Base-by-base conservation (phyloP, 2,888 invertebrate species). In the Synanthedon andrenaeformis region DNA sequence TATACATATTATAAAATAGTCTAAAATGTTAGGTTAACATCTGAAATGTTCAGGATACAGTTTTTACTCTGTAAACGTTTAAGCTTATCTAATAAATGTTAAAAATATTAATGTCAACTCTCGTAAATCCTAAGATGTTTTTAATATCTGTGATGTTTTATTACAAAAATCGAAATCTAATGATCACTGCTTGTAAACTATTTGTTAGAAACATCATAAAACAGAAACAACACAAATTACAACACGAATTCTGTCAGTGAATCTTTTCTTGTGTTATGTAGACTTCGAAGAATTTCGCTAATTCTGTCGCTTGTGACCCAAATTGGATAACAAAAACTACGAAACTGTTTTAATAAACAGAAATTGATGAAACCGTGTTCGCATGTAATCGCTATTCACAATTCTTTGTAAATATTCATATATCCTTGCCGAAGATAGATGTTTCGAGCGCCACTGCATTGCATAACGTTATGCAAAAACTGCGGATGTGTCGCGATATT, bases 401-500 rank as follows among this genome's bases (percentile, higher is more conserved):
- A 54, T 58, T 56, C 17, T 17, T 57, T 45, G 23, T 53, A 52
- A 58, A 58, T 57, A 57, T 56, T 60, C 57, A 60, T 55, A 51
- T 53, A 56, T 53, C 57, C 54, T 51, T 54, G 54, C 56, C 54
- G 45, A 13, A n/a, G 13, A 14, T 13, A 52, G 51, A 53, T 55
- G 54, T 54, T 14, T 48, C 35, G 51, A 51, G 55, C 49, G 53
- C 50, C 51, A 35, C 8, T 10, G 54, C 55, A 49, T 62, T 61
- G 55, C 55, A 59, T 64, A 64, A 59, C 56, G 52, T 53, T 41
- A 42, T 52, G 56, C 55, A 56, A 57, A 58, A 57, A 55, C 50
- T 55, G 52, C 62, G 63, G 61, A 63, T 63, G 65, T 57, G 53
- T 60, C 56, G 57, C 54, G 57, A 58, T 69, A 69, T 69, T 62